These are phyloP conservation scores for Gallirallus australis DNA, from an alignment of 2,797 vertebrate genomes.

Conservation along the genomic window DNA sequence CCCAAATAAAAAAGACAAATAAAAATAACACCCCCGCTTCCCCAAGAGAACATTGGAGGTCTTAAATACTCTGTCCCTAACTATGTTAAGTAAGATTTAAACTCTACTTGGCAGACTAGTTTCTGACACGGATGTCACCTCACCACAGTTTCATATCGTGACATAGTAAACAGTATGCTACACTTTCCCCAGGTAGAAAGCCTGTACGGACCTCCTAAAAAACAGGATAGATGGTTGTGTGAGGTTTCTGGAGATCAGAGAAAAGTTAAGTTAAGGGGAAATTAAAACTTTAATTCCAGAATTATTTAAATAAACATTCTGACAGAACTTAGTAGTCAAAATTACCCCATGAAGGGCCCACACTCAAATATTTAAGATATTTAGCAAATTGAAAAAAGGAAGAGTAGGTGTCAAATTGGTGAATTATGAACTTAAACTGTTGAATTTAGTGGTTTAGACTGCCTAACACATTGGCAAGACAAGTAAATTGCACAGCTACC, in stretches of 20 bases:
- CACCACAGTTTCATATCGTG: not conserved
- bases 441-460: conserved; percentile 45
- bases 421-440: conserved; percentile 24
- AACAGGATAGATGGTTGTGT: not conserved
- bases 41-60: not conserved
- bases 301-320: not conserved
- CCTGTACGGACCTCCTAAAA: not conserved
- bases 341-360: not conserved
- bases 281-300: not conserved
- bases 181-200: not conserved
- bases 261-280: not conserved
- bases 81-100: not conserved
- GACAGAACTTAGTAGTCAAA: not conserved
- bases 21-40: not conserved
- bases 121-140: not conserved
- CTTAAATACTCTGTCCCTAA: not conserved
- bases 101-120: not conserved
- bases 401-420: conserved; percentile 17
- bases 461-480: not conserved
- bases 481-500: conserved; percentile 53
- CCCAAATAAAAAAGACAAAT: not conserved
- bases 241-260: not conserved
- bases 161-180: not conserved
- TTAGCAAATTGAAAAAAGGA: conserved; percentile 54
- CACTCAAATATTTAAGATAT: conserved; percentile 37